phyloP scores from a whole-genome alignment of 2,113 vertebrate species.

The Chaenocephalus aceratus region DNA sequence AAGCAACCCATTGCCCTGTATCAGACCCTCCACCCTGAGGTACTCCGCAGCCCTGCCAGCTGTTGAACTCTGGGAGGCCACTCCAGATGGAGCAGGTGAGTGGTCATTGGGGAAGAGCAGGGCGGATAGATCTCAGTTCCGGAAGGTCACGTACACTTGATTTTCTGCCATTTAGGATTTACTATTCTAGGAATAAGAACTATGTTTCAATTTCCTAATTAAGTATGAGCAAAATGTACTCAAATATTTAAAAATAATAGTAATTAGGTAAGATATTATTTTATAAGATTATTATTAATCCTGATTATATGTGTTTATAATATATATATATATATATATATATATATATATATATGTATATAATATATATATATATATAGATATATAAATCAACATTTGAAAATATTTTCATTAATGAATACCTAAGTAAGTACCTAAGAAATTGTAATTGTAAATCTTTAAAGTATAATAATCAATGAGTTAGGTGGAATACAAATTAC shows the following conservation, averaged over 20 bases:
- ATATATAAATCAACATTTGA: not conserved
- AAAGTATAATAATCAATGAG: too few relatives aligned
- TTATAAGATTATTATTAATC: not conserved
- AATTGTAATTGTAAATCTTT: too few relatives aligned
- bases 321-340: not conserved
- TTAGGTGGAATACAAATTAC: too few relatives aligned
- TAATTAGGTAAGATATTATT: not conserved
- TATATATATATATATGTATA: not conserved
- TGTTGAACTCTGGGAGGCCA: constrained; percentile 73
- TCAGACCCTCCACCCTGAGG: constrained; percentile 79
- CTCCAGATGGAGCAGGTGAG: constrained; percentile 77
- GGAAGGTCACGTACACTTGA: not conserved
- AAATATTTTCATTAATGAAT: too few relatives aligned
- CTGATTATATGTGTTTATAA: not conserved
- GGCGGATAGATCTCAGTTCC: not conserved
- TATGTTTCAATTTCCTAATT: too few relatives aligned
- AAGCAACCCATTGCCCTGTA: constrained; percentile 64
- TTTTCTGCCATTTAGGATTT: not conserved
- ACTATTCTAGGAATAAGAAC: not conserved
- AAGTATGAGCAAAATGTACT: not conserved
- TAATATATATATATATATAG: not conserved
- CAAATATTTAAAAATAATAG: not conserved
- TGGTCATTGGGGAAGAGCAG: not conserved
- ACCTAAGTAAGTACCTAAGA: too few relatives aligned
- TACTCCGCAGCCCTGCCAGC: constrained; percentile 73